Evolutionary conservation across 2,888 invertebrate genomes (phyloP).

Genomic region (Archips crataeganus): DNA sequence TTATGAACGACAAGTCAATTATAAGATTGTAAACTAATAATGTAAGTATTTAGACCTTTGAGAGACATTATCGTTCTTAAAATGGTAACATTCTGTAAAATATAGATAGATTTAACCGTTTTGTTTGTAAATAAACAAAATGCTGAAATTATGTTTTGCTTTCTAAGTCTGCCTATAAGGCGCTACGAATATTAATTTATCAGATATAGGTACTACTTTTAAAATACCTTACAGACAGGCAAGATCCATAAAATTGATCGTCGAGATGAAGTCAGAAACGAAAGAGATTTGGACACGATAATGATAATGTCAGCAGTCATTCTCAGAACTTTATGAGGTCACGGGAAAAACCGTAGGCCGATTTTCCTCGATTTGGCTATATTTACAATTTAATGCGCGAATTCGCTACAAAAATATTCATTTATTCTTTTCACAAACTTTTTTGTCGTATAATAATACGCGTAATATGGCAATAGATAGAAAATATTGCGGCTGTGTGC

Average conservation of each 20-base stretch:
- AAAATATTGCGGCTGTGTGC: conserved; percentile 22
- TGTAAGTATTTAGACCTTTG: too few relatives aligned
- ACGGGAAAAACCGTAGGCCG: not conserved
- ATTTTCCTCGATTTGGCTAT: not conserved
- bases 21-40: too few relatives aligned
- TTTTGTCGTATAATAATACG: conserved; percentile 11
- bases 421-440: conserved; percentile 31
- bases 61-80: too few relatives aligned
- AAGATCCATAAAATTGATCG: not conserved
- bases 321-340: conserved; percentile 9
- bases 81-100: too few relatives aligned
- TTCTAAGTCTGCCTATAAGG: not conserved
- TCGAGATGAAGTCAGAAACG: not conserved
- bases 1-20: too few relatives aligned
- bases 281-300: conserved; percentile 14
- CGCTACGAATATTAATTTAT: too few relatives aligned
- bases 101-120: not conserved
- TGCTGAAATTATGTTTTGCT: not conserved
- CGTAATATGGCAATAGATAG: conserved; percentile 22
- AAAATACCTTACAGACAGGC: not conserved
- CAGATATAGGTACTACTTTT: not conserved
- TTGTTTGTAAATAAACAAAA: too few relatives aligned
- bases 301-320: conserved; percentile 22
- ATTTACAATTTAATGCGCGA: conserved; percentile 1
- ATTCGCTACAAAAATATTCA: conserved; percentile 18